A percentile compares a stretch with the other conserved stretches of the same genome.
Conservation (phyloP, 2,888 invertebrate species). For the Cetonia aurata region DNA sequence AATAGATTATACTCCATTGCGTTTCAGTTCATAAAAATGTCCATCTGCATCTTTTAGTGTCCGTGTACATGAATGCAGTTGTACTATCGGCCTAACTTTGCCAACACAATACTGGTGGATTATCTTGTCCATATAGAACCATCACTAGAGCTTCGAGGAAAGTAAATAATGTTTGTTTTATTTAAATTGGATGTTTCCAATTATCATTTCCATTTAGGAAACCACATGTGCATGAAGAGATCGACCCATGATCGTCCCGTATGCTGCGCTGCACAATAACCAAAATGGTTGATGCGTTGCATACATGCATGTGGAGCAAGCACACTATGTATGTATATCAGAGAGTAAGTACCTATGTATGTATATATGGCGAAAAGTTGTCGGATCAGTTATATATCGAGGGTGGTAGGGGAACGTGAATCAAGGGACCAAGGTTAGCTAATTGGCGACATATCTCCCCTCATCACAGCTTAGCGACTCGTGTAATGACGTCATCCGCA, state of each 20-base stretch:
- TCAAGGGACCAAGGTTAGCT: constrained; percentile 58
- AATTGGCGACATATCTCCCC: constrained; percentile 61
- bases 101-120: constrained; percentile 24
- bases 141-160: constrained; percentile 17
- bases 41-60: no score
- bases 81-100: no score
- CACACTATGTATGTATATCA: constrained; percentile 26
- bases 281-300: constrained; percentile 44
- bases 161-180: constrained; percentile 39
- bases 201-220: constrained; percentile 41
- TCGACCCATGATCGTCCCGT: constrained; percentile 13
- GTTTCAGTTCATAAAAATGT: no score
- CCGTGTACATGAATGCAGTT: no score
- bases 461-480: constrained; percentile 56
- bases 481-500: constrained; percentile 57
- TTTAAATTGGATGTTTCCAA: constrained; percentile 41
- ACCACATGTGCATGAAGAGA: constrained; percentile 38
- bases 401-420: constrained; percentile 49
- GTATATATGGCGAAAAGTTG: constrained; percentile 43
- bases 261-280: constrained; percentile 32
- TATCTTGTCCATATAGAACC: constrained; percentile 27
- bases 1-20: no score
- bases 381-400: constrained; percentile 45
- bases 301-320: constrained; percentile 22
- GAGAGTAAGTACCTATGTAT: neutral